phyloP scores from a whole-genome alignment of 2,113 vertebrate genomes.

The Panthera tigris region DNA sequence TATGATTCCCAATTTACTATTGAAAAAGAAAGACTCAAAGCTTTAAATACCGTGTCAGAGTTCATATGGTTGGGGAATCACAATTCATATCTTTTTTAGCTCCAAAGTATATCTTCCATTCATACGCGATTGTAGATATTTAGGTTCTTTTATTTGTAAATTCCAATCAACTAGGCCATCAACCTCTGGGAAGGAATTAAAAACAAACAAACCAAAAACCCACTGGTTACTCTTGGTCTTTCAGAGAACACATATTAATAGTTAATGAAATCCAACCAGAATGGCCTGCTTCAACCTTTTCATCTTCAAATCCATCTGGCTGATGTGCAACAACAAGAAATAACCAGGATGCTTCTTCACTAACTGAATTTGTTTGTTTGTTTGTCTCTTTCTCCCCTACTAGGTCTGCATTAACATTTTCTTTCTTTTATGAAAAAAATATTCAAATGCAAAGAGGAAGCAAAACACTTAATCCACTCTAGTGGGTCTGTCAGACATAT shows the following conservation, averaged over 20 bases:
- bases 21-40: not conserved
- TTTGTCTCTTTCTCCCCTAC: conserved; percentile 57
- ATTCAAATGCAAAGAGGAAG: conserved; percentile 59
- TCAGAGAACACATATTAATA: not conserved
- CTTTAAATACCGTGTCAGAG: not conserved
- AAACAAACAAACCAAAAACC: not conserved
- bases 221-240: not conserved
- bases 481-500: conserved; percentile 45
- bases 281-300: not conserved
- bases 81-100: not conserved
- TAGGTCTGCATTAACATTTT: conserved; percentile 37
- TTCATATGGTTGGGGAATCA: not conserved
- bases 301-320: conserved; percentile 8
- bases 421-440: conserved; percentile 56
- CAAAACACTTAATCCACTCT: conserved; percentile 53
- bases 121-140: not conserved
- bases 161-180: not conserved
- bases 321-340: not conserved
- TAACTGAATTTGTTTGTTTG: conserved; percentile 56
- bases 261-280: conserved; percentile 12
- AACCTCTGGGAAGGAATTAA: not conserved
- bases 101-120: not conserved
- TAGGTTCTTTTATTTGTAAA: not conserved
- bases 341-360: not conserved
- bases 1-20: not conserved